These are phyloP conservation scores for Drosophila saltans DNA, from an alignment of 1,140 invertebrate genomes.

Conservation along the genomic window DNA sequence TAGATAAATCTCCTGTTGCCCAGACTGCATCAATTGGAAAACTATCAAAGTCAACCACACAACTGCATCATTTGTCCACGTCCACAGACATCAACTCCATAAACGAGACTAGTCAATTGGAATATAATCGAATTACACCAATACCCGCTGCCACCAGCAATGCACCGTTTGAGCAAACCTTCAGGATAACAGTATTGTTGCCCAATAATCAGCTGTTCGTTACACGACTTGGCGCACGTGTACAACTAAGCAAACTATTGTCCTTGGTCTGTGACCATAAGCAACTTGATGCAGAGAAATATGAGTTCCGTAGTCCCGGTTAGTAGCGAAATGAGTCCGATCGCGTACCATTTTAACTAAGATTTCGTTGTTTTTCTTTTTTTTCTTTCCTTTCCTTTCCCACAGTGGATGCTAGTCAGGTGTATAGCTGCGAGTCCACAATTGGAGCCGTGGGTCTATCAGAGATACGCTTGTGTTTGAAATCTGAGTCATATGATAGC, in stretches of 20 bases:
- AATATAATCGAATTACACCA: conserved; percentile 82
- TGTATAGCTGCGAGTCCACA: conserved; percentile 80
- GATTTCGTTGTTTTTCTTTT: too few relatives aligned
- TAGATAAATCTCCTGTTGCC: conserved; percentile 60
- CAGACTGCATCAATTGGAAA: conserved; percentile 67
- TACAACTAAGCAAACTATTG: conserved; percentile 88
- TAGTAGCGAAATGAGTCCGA: conserved; percentile 50
- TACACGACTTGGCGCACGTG: conserved; percentile 85
- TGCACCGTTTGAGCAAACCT: conserved; percentile 82
- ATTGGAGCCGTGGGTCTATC: conserved; percentile 81
- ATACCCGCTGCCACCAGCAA: conserved; percentile 79
- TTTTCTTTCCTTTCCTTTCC: too few relatives aligned
- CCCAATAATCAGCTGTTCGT: conserved; percentile 91
- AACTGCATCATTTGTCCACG: conserved; percentile 72
- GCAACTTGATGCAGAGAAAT: conserved; percentile 89
- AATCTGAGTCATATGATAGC: conserved; percentile 76
- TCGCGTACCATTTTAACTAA: too few relatives aligned
- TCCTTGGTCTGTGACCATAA: conserved; percentile 92
- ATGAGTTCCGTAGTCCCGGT: conserved; percentile 92
- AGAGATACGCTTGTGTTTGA: conserved; percentile 79
- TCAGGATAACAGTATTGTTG: conserved; percentile 87
- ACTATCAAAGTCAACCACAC: conserved; percentile 80
- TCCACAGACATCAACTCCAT: conserved; percentile 65
- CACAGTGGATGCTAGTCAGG: conserved; percentile 80
- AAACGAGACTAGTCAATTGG: conserved; percentile 82